Evolutionary conservation across 2,113 vertebrate genomes (phyloP), one percentile per base, ranked within the genome.

Genomic region (Catharus bicknelli): DNA sequence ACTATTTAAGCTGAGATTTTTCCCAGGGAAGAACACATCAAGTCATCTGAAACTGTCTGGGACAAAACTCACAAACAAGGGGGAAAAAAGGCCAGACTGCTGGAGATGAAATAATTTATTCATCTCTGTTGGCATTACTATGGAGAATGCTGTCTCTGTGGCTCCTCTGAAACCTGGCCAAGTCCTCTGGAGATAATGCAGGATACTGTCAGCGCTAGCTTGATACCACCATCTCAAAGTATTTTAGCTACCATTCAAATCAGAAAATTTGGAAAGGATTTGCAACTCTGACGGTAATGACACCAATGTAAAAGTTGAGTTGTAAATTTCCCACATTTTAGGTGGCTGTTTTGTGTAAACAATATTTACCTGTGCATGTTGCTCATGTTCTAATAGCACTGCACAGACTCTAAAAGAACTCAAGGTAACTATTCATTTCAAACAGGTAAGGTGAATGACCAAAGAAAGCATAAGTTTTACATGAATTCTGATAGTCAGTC

Each of bases 101-200:
- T 84, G 51, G 58, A 87, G 69, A 90, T 87, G 38, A 90, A 96
- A 84, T 86, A 42, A 84, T 87, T 92, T 84, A 93, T 86, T 83
- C 29, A 84, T 92, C 81, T 92, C 62, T 51, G 59, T 26, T 64
- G 75, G 78, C 69, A 84, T 66, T 78, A 68, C 54, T 64, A 59
- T 10, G 54, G 62, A 90, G 89, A 92, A 95, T 15, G 34, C 42
- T 81, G 45, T 84, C 76, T 78, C 73, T 78, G 69, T 51, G 32
- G 64, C 50, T 95, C 64, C 69, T 90, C 86, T 89, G 94, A 93
- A 94, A 86, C 7, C 20, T 45, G 82, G 88, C 69, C 92, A 94
- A 88, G 66, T 30, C 55, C 81, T 88, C 48, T 68, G 73, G 63
- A 91, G 69, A 79, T 86, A 86, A 90, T 13, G 45, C 86, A 92